Evolutionary conservation across 2,888 invertebrate species (phyloP).

Genomic region (Folsomia candida): DNA sequence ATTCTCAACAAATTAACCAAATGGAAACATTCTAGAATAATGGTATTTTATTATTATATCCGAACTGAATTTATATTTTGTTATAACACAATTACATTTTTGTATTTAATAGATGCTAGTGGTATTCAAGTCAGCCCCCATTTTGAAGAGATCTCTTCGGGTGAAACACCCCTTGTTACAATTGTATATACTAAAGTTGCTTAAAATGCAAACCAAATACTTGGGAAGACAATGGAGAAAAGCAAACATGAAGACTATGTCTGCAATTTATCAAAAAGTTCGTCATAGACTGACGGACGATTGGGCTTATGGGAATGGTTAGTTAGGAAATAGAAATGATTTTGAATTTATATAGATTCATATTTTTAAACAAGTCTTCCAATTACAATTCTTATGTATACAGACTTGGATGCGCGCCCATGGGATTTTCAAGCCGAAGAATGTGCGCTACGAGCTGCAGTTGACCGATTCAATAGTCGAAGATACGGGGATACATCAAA

Average conservation of each 20-base stretch:
- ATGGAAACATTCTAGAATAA: constrained; percentile 98
- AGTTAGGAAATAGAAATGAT: constrained; percentile 42
- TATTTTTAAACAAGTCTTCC: too few relatives aligned
- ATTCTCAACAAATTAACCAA: constrained; percentile 98
- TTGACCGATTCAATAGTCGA: constrained; percentile 92
- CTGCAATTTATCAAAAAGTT: constrained; percentile 96
- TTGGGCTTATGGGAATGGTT: constrained; percentile 98
- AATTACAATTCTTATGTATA: too few relatives aligned
- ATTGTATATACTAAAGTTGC: constrained; percentile 90
- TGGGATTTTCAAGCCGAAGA: constrained; percentile 99
- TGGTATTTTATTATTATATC: constrained; percentile 59
- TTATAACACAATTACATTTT: not conserved
- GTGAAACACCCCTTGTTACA: constrained; percentile 96
- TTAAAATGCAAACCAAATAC: constrained; percentile 99
- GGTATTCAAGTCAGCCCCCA: constrained; percentile 98
- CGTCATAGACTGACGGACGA: constrained; percentile 96
- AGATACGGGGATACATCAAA: constrained; percentile 66
- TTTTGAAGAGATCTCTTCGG: constrained; percentile 92
- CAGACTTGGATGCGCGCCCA: constrained; percentile 92
- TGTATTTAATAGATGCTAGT: constrained; percentile 76
- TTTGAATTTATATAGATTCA: not conserved
- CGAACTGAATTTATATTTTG: not conserved
- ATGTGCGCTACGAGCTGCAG: constrained; percentile 85
- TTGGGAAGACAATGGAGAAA: constrained; percentile 98
- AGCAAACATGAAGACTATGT: constrained; percentile 99